Evolutionary conservation across 1,140 invertebrate genomes (phyloP).

Genomic region (Brachionus plicatilis): DNA sequence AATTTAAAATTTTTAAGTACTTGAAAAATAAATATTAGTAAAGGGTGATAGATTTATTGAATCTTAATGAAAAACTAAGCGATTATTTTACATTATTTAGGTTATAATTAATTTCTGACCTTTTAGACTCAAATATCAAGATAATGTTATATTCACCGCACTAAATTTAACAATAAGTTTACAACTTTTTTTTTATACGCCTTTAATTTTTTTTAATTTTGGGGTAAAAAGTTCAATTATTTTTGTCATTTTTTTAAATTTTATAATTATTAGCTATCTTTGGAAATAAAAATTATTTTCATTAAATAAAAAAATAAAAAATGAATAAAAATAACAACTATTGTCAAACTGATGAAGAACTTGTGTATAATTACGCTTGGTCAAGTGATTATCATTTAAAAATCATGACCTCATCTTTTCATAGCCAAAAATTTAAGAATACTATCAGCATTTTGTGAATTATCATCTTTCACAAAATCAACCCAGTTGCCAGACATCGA

Average conservation of each 20-base stretch:
- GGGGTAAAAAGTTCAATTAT: background rate
- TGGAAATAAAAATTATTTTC: background rate
- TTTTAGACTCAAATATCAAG: background rate
- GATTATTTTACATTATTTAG: background rate
- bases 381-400: background rate
- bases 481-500: background rate
- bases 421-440: background rate
- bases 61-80: background rate
- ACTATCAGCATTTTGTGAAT: conserved; percentile 16
- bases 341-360: conserved; percentile 24
- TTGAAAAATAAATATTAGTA: background rate
- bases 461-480: background rate
- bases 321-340: background rate
- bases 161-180: background rate
- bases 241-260: background rate
- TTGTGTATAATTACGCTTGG: conserved; percentile 3
- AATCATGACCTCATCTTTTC: background rate
- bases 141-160: background rate
- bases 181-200: background rate
- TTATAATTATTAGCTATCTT: no score
- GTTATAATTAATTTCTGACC: background rate
- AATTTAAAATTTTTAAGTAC: background rate
- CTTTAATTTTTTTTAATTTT: background rate
- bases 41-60: background rate
- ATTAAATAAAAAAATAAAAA: background rate